Base-by-base conservation (phyloP, 2,888 invertebrate genomes). In the Steinernema hermaphroditum region DNA sequence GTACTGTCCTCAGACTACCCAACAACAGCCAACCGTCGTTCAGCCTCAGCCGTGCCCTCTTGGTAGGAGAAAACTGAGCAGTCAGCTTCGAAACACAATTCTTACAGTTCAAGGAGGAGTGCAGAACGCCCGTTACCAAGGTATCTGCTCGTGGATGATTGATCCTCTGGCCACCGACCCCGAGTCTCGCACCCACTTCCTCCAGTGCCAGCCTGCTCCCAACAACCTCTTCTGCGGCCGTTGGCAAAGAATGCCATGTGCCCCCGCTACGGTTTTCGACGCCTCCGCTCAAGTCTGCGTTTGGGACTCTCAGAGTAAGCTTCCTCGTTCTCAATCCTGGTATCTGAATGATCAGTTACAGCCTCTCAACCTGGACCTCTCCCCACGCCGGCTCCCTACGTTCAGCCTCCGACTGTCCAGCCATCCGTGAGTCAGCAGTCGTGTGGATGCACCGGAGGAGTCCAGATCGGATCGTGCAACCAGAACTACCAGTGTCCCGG, bases 141-240 rank as follows among this genome's bases (percentile, higher is more conserved):
- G 83, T 69, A 82, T 86, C 76, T 86, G 86, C 82, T 85, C 85
- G 24, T 86, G 86, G 86, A 86, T 86, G 86, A 73, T 86, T 68
- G 86, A 85, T 74, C 86, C 86, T 32, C 77, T 86, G 74, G 85
- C 84, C 73, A 75, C 79, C 43, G 81, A 83, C 71, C 83, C 86
- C 46, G 81, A 82, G 72, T 79, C 81, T 49, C 74, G 24, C 32
- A 73, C 71, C 37, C 74, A 68, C 46, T 80, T 75, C 73, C 75
- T 80, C 19, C 80, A 80, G 70, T 80, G 79, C 57, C 84, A 84
- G 74, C 85, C 85, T 43, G 84, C 85, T 32, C 82, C 83, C 68
- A 83, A 82, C 79, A 86, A 84, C 75, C 76, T 85, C 62, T 85
- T 82, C 82, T 86, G 86, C 75, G 86, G 86, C 69, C 75, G 83